phyloP scores from a whole-genome alignment of 2,797 vertebrate species.

The Chloroceryle inda region DNA sequence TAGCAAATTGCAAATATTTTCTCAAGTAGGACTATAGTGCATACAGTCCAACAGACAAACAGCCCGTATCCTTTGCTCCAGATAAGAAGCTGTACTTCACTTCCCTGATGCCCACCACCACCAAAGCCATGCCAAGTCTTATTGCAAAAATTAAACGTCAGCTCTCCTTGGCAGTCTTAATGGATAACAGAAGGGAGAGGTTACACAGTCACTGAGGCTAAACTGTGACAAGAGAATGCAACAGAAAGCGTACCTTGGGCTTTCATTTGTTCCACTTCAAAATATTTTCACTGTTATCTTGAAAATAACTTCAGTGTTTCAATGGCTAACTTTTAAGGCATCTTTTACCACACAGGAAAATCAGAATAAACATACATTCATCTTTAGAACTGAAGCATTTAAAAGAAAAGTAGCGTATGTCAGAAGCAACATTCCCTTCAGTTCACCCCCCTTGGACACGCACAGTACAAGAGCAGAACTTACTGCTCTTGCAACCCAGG shows the following conservation, averaged over 20 bases:
- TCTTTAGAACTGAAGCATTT: neutral
- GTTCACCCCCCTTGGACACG: neutral
- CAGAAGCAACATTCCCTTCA: neutral
- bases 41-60: fast-evolving
- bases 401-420: neutral
- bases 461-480: neutral
- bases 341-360: neutral
- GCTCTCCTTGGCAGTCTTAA: neutral
- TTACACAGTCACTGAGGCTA: neutral
- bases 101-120: neutral
- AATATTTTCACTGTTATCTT: neutral
- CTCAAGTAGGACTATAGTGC: neutral
- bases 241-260: neutral
- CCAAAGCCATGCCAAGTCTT: neutral
- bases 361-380: neutral
- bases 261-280: neutral
- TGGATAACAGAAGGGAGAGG: neutral
- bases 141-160: neutral
- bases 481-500: neutral
- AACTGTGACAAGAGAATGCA: neutral
- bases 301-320: neutral
- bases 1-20: neutral
- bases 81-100: neutral
- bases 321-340: neutral
- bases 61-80: neutral